phyloP scores from a whole-genome alignment of 2,797 vertebrate species.

The Sebastes matsubarae region DNA sequence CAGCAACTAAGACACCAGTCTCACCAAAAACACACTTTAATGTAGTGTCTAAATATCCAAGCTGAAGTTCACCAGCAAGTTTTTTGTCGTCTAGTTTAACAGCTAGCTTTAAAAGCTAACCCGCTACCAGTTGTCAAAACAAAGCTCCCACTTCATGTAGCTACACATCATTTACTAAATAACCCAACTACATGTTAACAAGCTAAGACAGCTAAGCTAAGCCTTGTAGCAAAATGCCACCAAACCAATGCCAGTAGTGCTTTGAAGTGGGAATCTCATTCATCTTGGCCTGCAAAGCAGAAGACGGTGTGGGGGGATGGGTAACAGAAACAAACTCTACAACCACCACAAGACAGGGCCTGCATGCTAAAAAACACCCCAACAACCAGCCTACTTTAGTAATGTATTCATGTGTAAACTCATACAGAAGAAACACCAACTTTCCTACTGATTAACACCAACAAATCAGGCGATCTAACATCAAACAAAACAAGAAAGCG shows the following conservation, averaged over 20 bases:
- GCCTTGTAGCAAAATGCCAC: constrained; percentile 66
- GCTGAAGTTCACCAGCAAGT: constrained; percentile 47
- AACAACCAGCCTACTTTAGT: constrained; percentile 9
- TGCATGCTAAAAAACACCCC: constrained; percentile 56
- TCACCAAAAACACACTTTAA: not conserved
- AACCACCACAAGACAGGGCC: constrained; percentile 80
- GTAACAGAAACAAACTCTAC: constrained; percentile 82
- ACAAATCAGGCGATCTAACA: constrained; percentile 8
- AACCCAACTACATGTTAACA: constrained; percentile 37
- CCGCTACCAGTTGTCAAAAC: constrained; percentile 30
- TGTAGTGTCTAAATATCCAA: not conserved
- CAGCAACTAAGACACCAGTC: not conserved
- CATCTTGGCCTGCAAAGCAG: constrained; percentile 82
- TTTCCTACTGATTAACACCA: not conserved
- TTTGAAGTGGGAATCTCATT: constrained; percentile 85
- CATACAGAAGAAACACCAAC: constrained; percentile 10
- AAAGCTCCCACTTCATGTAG: constrained; percentile 15
- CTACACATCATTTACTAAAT: not conserved
- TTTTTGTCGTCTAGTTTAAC: constrained; percentile 2
- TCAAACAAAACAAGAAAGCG: constrained; percentile 67
- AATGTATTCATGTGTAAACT: constrained; percentile 1
- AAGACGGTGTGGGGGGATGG: constrained; percentile 80
- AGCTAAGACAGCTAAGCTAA: constrained; percentile 60
- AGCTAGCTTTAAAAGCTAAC: constrained; percentile 17
- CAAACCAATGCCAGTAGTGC: constrained; percentile 65